These are phyloP conservation scores for Lophotis ruficrista DNA, from an alignment of 2,113 vertebrate genomes.

Conservation along the genomic window DNA sequence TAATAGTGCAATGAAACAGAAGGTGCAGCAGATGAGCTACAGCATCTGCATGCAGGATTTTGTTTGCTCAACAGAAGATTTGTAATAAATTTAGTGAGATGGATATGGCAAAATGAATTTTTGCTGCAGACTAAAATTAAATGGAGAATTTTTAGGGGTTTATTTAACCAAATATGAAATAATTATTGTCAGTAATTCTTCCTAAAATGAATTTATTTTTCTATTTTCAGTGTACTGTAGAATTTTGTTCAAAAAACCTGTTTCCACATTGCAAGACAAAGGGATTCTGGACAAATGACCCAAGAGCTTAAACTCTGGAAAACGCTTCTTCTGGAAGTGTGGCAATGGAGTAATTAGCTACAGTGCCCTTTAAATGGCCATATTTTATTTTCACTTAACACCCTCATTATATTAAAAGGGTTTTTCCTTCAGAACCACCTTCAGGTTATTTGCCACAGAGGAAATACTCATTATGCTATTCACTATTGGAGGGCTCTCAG, in stretches of 20 bases:
- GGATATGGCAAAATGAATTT: neutral
- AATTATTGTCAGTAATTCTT: neutral
- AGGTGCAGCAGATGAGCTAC: constrained; percentile 46
- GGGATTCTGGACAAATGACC: neutral
- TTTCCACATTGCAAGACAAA: neutral
- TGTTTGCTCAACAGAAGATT: neutral
- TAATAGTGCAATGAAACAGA: neutral
- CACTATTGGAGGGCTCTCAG: neutral
- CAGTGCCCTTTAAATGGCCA: neutral
- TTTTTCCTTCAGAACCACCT: neutral
- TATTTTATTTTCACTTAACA: neutral
- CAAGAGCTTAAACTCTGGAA: neutral
- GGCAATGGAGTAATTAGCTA: neutral
- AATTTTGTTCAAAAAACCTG: neutral
- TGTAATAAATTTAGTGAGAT: neutral
- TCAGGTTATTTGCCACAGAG: neutral
- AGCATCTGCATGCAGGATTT: neutral
- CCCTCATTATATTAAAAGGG: neutral
- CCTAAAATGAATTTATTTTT: neutral
- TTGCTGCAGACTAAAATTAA: neutral
- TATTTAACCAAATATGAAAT: neutral
- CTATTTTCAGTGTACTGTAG: neutral
- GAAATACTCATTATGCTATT: neutral
- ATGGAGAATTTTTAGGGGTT: neutral
- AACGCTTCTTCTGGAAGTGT: neutral